Percentiles rank a stretch among this genome's conserved stretches.
phyloP scores from a whole-genome alignment of 2,797 vertebrate species.

The Phrynocephalus vlangalii region DNA sequence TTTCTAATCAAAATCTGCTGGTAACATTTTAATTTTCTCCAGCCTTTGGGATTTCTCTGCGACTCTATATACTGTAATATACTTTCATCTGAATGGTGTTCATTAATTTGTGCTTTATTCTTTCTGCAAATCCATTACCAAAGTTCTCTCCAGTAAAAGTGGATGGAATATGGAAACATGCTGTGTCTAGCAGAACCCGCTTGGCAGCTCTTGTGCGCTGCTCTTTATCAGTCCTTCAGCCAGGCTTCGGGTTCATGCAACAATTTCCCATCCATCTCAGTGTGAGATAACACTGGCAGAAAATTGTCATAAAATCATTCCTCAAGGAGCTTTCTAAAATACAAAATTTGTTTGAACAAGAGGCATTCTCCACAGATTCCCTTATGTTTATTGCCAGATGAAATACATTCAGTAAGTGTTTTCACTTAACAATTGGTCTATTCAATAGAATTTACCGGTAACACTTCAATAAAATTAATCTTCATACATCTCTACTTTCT shows the following conservation, averaged over 20 bases:
- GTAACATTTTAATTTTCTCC: not conserved
- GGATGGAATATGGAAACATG: not conserved
- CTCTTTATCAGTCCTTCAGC: slow-evolving; percentile 15
- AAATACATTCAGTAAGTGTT: slow-evolving; percentile 15
- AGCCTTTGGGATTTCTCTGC: slow-evolving; percentile 19
- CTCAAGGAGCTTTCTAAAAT: not conserved
- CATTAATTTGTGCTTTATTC: slow-evolving; percentile 28
- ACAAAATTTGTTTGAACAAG: slow-evolving; percentile 25
- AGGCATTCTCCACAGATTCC: not conserved
- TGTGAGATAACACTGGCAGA: slow-evolving; percentile 41
- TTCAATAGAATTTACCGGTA: slow-evolving; percentile 19
- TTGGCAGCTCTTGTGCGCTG: not conserved
- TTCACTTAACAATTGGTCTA: slow-evolving; percentile 8
- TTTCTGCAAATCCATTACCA: not conserved
- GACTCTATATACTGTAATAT: slow-evolving; percentile 1
- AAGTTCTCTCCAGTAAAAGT: slow-evolving; percentile 14
- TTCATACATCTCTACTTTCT: not conserved
- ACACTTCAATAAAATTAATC: not conserved
- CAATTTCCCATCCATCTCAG: slow-evolving; percentile 37
- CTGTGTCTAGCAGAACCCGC: not conserved
- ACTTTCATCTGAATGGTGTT: not conserved
- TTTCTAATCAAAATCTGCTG: slow-evolving; percentile 10
- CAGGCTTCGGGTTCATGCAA: slow-evolving; percentile 31
- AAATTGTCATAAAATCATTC: slow-evolving; percentile 34
- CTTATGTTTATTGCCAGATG: slow-evolving; percentile 26